phyloP scores from a whole-genome alignment of 2,888 invertebrate species.

The Arctia plantaginis region DNA sequence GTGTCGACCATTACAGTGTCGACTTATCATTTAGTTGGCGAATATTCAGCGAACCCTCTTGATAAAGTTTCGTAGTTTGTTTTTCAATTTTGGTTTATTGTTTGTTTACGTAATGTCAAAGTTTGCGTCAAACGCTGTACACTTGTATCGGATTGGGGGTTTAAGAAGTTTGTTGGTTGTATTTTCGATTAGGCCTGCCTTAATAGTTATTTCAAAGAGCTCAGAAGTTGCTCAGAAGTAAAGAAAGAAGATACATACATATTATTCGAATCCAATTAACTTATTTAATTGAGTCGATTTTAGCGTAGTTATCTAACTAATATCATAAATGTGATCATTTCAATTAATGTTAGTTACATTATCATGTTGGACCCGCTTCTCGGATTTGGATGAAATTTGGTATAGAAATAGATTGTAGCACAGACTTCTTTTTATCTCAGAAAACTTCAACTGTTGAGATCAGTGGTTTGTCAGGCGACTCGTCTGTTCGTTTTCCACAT shows the following conservation, averaged over 20 bases:
- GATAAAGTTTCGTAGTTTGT: constrained; percentile 6
- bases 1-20: constrained; percentile 34
- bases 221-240: background rate
- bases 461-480: too few relatives aligned
- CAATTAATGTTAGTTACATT: too few relatives aligned
- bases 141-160: background rate
- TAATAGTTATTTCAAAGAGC: background rate
- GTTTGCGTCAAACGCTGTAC: background rate
- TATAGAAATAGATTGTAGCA: too few relatives aligned
- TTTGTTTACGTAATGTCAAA: constrained; percentile 2
- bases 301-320: too few relatives aligned
- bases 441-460: too few relatives aligned
- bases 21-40: constrained; percentile 36
- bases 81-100: constrained; percentile 2
- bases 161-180: background rate
- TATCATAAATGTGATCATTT: too few relatives aligned
- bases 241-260: background rate
- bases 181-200: background rate
- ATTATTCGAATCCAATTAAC: too few relatives aligned
- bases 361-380: too few relatives aligned
- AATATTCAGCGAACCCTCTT: constrained; percentile 1
- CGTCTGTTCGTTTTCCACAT: too few relatives aligned
- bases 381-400: too few relatives aligned
- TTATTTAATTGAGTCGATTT: too few relatives aligned
- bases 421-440: too few relatives aligned